Conservation (phyloP, 2,888 invertebrate species). For the Callyntrura guangdongensis region DNA sequence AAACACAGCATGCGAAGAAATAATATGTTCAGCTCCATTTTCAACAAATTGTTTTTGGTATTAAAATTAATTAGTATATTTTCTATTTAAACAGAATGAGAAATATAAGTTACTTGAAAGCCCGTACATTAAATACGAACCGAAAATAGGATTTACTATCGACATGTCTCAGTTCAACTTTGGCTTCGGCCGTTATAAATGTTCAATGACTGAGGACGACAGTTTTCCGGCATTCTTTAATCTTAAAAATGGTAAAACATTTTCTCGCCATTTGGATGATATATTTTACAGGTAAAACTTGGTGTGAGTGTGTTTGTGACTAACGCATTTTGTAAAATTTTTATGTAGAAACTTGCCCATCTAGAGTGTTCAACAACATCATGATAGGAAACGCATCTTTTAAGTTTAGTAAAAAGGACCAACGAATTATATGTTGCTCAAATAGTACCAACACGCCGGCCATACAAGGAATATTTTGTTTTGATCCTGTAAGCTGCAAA, state of each 20-base stretch:
- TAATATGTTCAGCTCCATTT: background rate
- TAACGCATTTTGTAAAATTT: background rate
- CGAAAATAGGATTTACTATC: conserved; percentile 81
- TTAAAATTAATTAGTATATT: too few relatives aligned
- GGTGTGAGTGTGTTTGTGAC: too few relatives aligned
- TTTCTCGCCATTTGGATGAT: too few relatives aligned
- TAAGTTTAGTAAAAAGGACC: conserved; percentile 75
- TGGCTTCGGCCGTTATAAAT: conserved; percentile 82
- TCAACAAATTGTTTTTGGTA: too few relatives aligned
- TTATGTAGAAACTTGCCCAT: conserved; percentile 51
- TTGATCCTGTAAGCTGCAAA: conserved; percentile 82
- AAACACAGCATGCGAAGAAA: background rate
- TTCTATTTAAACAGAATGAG: conserved; percentile 63
- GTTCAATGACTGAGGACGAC: conserved; percentile 80
- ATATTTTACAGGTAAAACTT: too few relatives aligned
- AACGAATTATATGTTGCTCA: conserved; percentile 83
- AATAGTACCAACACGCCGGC: conserved; percentile 81
- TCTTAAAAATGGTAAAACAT: conserved; percentile 76
- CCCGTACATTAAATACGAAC: conserved; percentile 81
- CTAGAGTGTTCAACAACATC: conserved; percentile 74
- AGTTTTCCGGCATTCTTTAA: conserved; percentile 74
- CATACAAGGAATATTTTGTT: conserved; percentile 82
- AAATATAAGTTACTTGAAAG: conserved; percentile 67
- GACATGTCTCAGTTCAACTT: conserved; percentile 76
- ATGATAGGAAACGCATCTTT: conserved; percentile 81